Percentiles rank a stretch among this genome's conserved stretches.
phyloP scores from a whole-genome alignment of 1,140 invertebrate genomes.

The Pentalonia nigronervosa region DNA sequence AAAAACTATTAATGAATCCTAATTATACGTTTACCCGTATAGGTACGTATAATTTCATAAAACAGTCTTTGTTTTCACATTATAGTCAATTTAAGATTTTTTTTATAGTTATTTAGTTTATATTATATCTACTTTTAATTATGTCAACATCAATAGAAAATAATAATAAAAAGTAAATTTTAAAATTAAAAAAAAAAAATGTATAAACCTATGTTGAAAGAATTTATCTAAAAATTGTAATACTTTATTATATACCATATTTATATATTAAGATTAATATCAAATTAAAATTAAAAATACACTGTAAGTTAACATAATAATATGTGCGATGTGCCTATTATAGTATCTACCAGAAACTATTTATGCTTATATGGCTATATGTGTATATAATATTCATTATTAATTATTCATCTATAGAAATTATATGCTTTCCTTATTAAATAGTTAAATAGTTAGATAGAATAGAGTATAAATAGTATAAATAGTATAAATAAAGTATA shows the following conservation, averaged over 20 bases:
- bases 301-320: too few relatives aligned
- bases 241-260: neutral
- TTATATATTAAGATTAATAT: neutral
- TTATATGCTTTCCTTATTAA: neutral
- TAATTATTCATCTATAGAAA: neutral
- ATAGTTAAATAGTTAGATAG: too few relatives aligned
- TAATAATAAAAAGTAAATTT: too few relatives aligned
- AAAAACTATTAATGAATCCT: neutral
- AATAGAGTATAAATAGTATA: too few relatives aligned
- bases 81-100: neutral
- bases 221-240: neutral
- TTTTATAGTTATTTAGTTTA: neutral
- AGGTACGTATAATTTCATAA: neutral
- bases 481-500: too few relatives aligned
- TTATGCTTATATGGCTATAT: too few relatives aligned
- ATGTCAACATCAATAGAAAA: neutral
- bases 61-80: neutral
- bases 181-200: neutral
- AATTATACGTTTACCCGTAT: neutral
- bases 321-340: too few relatives aligned
- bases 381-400: neutral
- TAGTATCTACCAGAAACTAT: neutral
- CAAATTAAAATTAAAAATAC: too few relatives aligned
- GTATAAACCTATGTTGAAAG: neutral
- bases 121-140: neutral